Evolutionary conservation across 1,140 invertebrate genomes (phyloP).

Genomic region (Armadillidium nasatum): DNA sequence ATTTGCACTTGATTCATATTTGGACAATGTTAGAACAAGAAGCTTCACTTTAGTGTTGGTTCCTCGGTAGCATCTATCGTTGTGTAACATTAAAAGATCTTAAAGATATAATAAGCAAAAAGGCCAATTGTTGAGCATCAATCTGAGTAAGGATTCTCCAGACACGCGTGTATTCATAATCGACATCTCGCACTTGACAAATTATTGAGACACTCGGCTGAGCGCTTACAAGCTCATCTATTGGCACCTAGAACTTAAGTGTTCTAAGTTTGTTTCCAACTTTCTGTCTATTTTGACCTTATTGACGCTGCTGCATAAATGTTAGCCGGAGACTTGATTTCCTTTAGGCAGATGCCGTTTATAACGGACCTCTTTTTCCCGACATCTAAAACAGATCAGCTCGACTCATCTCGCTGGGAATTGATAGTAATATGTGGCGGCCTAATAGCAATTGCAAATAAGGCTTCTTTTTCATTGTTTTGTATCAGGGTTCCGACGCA

Average conservation of each 20-base stretch:
- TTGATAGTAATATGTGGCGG: background rate
- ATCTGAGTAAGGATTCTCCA: background rate
- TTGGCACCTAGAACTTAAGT: background rate
- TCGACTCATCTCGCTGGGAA: slow-evolving; percentile 5
- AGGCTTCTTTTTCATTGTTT: background rate
- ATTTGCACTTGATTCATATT: no score
- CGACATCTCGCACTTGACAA: slow-evolving; percentile 30
- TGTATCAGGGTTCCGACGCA: slow-evolving; percentile 14
- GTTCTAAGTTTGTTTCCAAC: background rate
- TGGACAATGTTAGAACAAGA: no score
- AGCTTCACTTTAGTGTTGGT: no score
- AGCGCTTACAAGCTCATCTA: slow-evolving; percentile 31
- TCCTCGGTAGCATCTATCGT: no score
- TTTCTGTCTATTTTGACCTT: background rate
- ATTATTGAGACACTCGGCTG: slow-evolving; percentile 34
- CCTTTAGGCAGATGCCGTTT: background rate
- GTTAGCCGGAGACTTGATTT: background rate
- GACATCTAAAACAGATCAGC: slow-evolving; percentile 36
- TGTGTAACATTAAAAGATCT: background rate
- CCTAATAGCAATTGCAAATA: background rate
- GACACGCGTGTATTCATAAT: slow-evolving; percentile 26
- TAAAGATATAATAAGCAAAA: background rate
- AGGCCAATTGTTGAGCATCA: slow-evolving; percentile 8
- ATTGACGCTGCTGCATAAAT: background rate
- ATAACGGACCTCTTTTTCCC: background rate